Evolutionary conservation across 2,888 invertebrate species (phyloP).

Genomic region (Agrochola lychnidis): DNA sequence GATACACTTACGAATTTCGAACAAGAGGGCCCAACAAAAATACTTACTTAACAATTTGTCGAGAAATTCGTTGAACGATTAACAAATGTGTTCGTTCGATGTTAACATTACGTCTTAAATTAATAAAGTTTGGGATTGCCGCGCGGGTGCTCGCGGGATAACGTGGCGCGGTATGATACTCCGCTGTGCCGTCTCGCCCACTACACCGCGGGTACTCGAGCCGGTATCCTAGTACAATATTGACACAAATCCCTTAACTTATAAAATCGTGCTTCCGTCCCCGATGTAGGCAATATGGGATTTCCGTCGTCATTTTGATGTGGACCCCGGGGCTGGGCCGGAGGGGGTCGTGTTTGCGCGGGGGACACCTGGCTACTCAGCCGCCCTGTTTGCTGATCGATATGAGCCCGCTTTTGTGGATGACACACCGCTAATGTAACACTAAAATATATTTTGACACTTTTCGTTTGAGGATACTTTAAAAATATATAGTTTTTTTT

Average conservation of each 20-base stretch:
- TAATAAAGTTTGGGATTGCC: constrained; percentile 82
- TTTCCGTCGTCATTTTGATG: constrained; percentile 89
- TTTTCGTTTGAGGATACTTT: constrained; percentile 19
- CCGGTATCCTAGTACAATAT: constrained; percentile 90
- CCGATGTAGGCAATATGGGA: constrained; percentile 89
- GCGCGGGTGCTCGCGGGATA: constrained; percentile 57
- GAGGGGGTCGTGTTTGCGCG: constrained; percentile 81
- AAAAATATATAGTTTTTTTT: not conserved
- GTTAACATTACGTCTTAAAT: constrained; percentile 78
- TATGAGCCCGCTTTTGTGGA: constrained; percentile 73
- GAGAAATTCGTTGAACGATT: constrained; percentile 78
- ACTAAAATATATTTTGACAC: constrained; percentile 61
- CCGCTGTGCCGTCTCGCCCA: constrained; percentile 25
- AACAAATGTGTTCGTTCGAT: constrained; percentile 75
- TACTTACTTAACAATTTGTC: constrained; percentile 80
- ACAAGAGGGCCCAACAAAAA: constrained; percentile 82
- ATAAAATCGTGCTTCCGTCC: constrained; percentile 89
- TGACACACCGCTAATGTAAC: constrained; percentile 69
- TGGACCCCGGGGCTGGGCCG: constrained; percentile 80
- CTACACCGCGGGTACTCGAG: constrained; percentile 55
- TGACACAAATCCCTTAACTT: constrained; percentile 91
- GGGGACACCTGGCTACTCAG: constrained; percentile 87
- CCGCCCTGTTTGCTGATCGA: constrained; percentile 84
- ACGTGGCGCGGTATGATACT: constrained; percentile 46
- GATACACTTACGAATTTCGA: constrained; percentile 82